Evolutionary conservation across 2,113 vertebrate genomes (phyloP).

Genomic region (Dipodomys merriami): DNA sequence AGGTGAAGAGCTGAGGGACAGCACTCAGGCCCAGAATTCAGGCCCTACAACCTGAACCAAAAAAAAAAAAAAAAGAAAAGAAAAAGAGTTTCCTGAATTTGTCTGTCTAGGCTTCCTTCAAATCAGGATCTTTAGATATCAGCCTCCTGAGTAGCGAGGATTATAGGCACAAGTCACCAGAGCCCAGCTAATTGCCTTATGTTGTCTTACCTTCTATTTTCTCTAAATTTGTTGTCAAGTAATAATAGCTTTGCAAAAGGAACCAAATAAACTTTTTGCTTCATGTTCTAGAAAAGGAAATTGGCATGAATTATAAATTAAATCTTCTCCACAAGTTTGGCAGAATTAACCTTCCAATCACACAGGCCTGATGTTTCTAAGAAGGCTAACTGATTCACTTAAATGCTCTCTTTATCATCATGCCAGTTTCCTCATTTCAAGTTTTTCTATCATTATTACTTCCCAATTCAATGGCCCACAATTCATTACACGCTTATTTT

Average conservation of each 20-base stretch:
- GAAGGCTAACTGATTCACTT: neutral
- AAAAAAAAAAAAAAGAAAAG: too few species aligned
- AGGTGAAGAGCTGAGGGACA: too few species aligned
- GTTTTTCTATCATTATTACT: neutral
- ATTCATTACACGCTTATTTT: constrained; percentile 17
- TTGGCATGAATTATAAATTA: neutral
- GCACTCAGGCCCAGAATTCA: too few species aligned
- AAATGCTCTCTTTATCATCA: neutral
- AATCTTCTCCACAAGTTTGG: neutral
- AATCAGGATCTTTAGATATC: too few species aligned
- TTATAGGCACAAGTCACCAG: too few species aligned
- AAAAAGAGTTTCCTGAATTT: too few species aligned
- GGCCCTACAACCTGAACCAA: too few species aligned
- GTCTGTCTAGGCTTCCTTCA: too few species aligned
- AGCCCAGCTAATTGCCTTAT: neutral
- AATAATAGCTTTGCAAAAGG: neutral
- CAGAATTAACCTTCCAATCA: neutral
- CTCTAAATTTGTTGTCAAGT: neutral
- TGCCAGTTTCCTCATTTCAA: neutral
- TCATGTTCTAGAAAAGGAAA: constrained; percentile 13
- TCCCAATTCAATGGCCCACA: neutral
- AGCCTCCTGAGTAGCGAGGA: too few species aligned
- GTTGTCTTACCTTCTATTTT: neutral
- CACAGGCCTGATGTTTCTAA: neutral
- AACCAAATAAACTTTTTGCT: neutral